phyloP scores from a whole-genome alignment of 2,888 invertebrate genomes.

The Dusona sp. region DNA sequence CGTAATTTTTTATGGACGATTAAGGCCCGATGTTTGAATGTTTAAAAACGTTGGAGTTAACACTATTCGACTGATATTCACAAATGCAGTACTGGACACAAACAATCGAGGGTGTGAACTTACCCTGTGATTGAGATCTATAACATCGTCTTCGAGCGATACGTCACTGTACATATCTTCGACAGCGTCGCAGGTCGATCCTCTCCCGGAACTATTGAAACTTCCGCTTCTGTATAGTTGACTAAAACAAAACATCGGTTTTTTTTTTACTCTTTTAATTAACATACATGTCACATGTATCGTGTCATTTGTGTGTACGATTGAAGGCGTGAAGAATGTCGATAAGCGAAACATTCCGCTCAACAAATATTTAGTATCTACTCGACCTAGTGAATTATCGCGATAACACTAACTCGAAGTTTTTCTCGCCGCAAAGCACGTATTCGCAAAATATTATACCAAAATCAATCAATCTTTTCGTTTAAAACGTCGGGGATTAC shows the following conservation, averaged over 20 bases:
- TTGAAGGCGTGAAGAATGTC: slow-evolving; percentile 3
- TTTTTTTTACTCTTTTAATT: slow-evolving; percentile 22
- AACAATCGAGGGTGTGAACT: slow-evolving; percentile 70
- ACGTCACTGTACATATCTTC: slow-evolving; percentile 98
- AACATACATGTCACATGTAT: slow-evolving; percentile 19
- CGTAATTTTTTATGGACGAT: neutral
- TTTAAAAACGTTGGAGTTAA: neutral
- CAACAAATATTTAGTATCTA: neutral
- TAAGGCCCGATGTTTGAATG: neutral
- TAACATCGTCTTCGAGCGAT: slow-evolving; percentile 95
- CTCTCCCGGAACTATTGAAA: slow-evolving; percentile 96
- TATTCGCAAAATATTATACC: neutral
- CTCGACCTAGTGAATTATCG: neutral
- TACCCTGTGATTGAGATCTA: slow-evolving; percentile 97
- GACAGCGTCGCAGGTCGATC: slow-evolving; percentile 95
- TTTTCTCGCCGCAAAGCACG: neutral
- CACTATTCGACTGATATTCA: neutral
- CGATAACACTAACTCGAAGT: neutral
- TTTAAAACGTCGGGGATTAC: neutral
- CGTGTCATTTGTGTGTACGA: neutral
- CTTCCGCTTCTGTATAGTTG: slow-evolving; percentile 96
- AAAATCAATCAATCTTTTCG: neutral
- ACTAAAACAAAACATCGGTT: slow-evolving; percentile 85
- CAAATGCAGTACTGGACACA: neutral
- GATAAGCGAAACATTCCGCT: slow-evolving; percentile 15